Percentiles rank a stretch among this genome's conserved stretches.
phyloP scores from a whole-genome alignment of 2,888 invertebrate genomes.

The Drosophila meridiana region DNA sequence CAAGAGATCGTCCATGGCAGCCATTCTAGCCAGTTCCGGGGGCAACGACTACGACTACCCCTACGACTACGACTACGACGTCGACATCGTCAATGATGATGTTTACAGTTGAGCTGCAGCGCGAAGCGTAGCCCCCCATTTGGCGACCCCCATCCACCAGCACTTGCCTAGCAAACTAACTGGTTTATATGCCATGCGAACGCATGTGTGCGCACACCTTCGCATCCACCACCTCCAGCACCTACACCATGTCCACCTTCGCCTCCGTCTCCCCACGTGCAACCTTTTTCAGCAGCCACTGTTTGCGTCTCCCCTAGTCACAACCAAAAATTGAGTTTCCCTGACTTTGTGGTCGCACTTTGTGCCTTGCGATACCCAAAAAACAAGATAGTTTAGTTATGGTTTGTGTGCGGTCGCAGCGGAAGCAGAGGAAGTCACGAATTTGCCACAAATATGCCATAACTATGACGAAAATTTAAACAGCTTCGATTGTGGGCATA shows the following conservation, averaged over 20 bases:
- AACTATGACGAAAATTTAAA: slow-evolving; percentile 38
- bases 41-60: slow-evolving; percentile 4
- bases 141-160: not conserved
- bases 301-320: slow-evolving; percentile 36
- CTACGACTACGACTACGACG: not conserved
- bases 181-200: slow-evolving; percentile 41
- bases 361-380: slow-evolving; percentile 22
- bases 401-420: slow-evolving; percentile 33
- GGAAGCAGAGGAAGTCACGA: slow-evolving; percentile 24
- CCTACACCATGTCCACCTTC: not conserved
- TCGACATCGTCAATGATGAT: slow-evolving; percentile 59
- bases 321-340: slow-evolving; percentile 43
- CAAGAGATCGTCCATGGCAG: slow-evolving; percentile 28
- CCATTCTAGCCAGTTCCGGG: slow-evolving; percentile 35
- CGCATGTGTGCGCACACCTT: slow-evolving; percentile 36
- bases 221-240: not conserved
- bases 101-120: slow-evolving; percentile 79
- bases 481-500: slow-evolving; percentile 27
- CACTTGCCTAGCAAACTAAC: slow-evolving; percentile 16
- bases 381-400: slow-evolving; percentile 54
- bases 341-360: slow-evolving; percentile 31
- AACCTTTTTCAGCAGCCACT: not conserved
- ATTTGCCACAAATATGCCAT: slow-evolving; percentile 49
- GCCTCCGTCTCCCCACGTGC: slow-evolving; percentile 1
- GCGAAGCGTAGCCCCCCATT: slow-evolving; percentile 32